Base-by-base conservation (phyloP, 2,888 invertebrate species). In the Chironomus riparius region DNA sequence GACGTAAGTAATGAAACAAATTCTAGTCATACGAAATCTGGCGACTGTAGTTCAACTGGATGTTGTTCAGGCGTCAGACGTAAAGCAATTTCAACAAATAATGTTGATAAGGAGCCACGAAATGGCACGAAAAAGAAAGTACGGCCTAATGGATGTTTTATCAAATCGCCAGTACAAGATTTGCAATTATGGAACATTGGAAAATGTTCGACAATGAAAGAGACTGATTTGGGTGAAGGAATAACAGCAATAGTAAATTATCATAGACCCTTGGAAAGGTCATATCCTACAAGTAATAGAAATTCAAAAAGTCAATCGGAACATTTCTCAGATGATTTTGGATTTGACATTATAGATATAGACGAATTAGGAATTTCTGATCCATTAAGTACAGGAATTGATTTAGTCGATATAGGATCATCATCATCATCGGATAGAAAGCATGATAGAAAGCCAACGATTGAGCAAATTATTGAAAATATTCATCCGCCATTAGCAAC, bases 301-400 rank as follows among this genome's bases (percentile, higher is more conserved):
- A 38, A 38, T 38, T 38, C 92, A 79, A 88, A 88, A 68, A 84
- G 90, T 77, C 89, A 90, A 78, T 90, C 89, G 82, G 88, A 87
- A 80, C 82, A 87, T 77, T 83, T 86, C 62, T 85, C 87, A 77
- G 87, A 93, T 82, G 89, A 91, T 69, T 94, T 94, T 81, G 90
- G 90, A 78, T 94, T 93, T 82, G 94, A 94, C 82, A 88, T 94
- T 77, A 90, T 94, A 77, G 94, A 94, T 80, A 92, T 91, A 12
- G 94, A 94, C 81, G 94, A 93, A 81, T 86, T 87, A 78, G 86
- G 85, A 80, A 85, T 85, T 79, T 78, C 79, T 65, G 77, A 78
- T 13, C 71, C 78, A 13, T 85, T 86, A 2, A 86, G 85, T 79
- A 85, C 85, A 77, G 83, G 83, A n/a, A 85, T 85, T 78, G 85